A percentile compares a stretch with the other conserved stretches of the same genome.
These are phyloP conservation scores for Diabrotica undecimpunctata DNA, from an alignment of 1,140 invertebrate genomes.

Conservation along the genomic window DNA sequence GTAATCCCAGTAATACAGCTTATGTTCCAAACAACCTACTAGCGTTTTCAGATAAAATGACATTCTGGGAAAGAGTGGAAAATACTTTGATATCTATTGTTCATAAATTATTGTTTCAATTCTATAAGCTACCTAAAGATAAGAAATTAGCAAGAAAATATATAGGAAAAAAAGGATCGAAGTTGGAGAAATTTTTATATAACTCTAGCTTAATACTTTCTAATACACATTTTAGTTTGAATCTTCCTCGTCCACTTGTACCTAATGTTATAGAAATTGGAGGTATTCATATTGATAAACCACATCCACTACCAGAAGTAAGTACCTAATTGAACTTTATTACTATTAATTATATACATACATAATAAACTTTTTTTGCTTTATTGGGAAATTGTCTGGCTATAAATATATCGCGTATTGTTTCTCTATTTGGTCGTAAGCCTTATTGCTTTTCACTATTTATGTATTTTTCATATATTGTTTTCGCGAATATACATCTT, in stretches of 20 bases:
- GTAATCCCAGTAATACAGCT: constrained; percentile 55
- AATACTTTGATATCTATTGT: constrained; percentile 32
- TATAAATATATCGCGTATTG: no score
- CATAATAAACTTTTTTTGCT: no score
- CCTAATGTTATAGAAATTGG: constrained; percentile 57
- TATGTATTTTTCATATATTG: no score
- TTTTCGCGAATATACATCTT: no score
- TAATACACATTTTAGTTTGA: constrained; percentile 56
- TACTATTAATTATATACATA: not conserved
- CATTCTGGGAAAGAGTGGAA: constrained; percentile 54
- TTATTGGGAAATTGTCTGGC: no score
- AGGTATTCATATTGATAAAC: constrained; percentile 51
- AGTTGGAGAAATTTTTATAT: constrained; percentile 19
- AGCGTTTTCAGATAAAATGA: constrained; percentile 50
- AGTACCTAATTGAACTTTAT: constrained; percentile 26
- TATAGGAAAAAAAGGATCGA: constrained; percentile 41
- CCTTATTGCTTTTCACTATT: no score
- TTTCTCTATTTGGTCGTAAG: no score
- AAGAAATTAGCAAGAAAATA: constrained; percentile 36
- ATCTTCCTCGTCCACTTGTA: constrained; percentile 48
- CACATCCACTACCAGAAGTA: constrained; percentile 56
- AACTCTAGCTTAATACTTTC: constrained; percentile 53
- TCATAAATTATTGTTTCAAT: constrained; percentile 21
- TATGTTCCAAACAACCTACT: constrained; percentile 55
- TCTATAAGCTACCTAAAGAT: constrained; percentile 23